Base-by-base conservation (phyloP, 2,888 invertebrate species). In the Ennomos quercinarius region DNA sequence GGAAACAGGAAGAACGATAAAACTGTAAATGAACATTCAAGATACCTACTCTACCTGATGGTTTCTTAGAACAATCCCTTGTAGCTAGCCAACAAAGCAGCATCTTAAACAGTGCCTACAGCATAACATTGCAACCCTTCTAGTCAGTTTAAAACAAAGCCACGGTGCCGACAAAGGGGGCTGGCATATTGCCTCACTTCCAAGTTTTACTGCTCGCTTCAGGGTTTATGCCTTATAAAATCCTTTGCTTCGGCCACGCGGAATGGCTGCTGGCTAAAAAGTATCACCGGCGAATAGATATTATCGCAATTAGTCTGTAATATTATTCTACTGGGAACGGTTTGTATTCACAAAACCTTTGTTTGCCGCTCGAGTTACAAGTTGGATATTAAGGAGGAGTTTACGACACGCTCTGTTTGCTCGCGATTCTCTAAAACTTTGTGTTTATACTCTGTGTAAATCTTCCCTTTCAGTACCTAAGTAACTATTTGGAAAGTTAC, bases 171-270 rank as follows among this genome's bases (percentile, higher is more conserved):
- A 84, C 84, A 83, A 81, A 82, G 81, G 79, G 80, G 81, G 83
- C 83, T 86, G 87, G 86, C 86, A 84, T 87, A 87, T 86, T 86
- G 87, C 87, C 84, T 84, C 86, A 78, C 82, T 83, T 68, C 78
- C 83, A 78, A 83, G 80, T 87, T 87, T 87, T 87, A 87, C 83
- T 79, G 83, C 81, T 55, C 83, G 84, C 86, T 88, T 84, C 82
- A 76, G 80, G 80, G 79, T 89, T 89, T 88, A 89, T 87, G 87
- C 84, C 83, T 85, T 86, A 87, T 88, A 86, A 88, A 89, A 86
- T 81, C 81, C 84, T 78, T 77, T 78, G 77, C 80, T 73, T 77
- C 79, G 80, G 74, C 84, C 82, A 80, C 80, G 78, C 74, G 69
- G 73, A 78, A 79, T 72, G 66, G 76, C 78, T 76, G 73, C 73